A percentile compares a stretch with the other conserved stretches of the same genome.
These are phyloP conservation scores for Meiosimyza platycephala DNA, from an alignment of 2,888 invertebrate species.

Conservation along the genomic window DNA sequence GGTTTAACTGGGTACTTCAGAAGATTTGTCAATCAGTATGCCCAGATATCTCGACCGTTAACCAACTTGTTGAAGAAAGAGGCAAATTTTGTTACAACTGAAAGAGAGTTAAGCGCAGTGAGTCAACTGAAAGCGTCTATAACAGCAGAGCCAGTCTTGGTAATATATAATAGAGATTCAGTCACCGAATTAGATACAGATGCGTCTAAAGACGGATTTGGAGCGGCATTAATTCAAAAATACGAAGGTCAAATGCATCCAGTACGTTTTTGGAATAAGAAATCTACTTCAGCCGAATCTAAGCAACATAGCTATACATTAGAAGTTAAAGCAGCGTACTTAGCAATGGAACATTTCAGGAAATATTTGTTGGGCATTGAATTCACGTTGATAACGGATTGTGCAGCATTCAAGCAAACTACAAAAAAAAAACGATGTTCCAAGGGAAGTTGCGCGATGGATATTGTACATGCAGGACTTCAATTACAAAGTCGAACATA, in stretches of 20 bases:
- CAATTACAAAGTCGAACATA: too few relatives aligned
- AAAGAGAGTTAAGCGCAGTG: constrained; percentile 9
- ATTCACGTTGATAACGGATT: too few relatives aligned
- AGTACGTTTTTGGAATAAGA: constrained; percentile 37
- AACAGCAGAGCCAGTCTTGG: neutral
- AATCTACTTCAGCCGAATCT: constrained; percentile 28
- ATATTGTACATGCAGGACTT: too few relatives aligned
- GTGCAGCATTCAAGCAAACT: too few relatives aligned
- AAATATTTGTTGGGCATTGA: too few relatives aligned
- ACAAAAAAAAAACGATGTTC: too few relatives aligned
- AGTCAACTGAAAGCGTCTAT: constrained; percentile 1
- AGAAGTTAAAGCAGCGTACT: too few relatives aligned
- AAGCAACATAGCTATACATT: too few relatives aligned
- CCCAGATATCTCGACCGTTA: neutral
- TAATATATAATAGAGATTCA: neutral
- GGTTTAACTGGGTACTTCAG: constrained; percentile 32
- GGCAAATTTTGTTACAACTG: constrained; percentile 12
- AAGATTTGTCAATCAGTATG: constrained; percentile 25
- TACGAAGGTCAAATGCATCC: constrained; percentile 40
- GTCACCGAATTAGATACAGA: constrained; percentile 20
- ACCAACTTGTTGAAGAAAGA: constrained; percentile 16
- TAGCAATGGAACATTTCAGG: too few relatives aligned
- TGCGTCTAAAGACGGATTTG: constrained; percentile 1
- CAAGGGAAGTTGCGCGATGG: too few relatives aligned
- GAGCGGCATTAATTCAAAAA: constrained; percentile 2